Conservation (phyloP, 2,113 vertebrate species). For the Synodontis membranacea region DNA sequence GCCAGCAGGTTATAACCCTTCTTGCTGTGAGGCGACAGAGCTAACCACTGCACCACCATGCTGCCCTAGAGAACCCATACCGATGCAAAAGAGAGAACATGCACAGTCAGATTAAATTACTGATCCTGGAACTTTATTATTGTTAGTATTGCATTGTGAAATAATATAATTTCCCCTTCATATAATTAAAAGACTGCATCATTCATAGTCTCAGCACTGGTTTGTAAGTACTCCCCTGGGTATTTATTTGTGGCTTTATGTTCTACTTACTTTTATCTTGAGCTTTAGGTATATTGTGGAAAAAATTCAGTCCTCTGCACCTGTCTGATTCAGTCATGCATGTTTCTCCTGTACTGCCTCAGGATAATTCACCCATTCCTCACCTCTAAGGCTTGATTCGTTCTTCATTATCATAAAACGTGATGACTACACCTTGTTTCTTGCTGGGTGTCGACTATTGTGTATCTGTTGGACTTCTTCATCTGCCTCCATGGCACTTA, state of each 20-base stretch:
- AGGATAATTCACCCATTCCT: background rate
- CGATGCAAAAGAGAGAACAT: background rate
- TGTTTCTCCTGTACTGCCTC: background rate
- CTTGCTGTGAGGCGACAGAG: too few species aligned
- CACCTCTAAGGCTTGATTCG: background rate
- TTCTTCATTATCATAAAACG: background rate
- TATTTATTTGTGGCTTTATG: background rate
- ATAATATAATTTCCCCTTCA: background rate
- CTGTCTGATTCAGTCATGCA: background rate
- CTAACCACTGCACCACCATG: too few species aligned
- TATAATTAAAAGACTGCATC: background rate
- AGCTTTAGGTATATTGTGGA: background rate
- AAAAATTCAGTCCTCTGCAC: background rate
- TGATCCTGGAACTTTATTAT: background rate
- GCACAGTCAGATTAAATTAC: background rate
- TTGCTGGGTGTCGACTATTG: background rate
- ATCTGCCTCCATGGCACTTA: background rate
- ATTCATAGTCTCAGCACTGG: background rate
- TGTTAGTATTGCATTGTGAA: background rate
- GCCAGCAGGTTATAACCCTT: too few species aligned
- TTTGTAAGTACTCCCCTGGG: background rate
- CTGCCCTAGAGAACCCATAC: background rate
- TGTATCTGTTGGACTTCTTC: background rate
- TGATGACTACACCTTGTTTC: background rate
- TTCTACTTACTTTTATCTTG: background rate